Evolutionary conservation across 2,888 invertebrate species (phyloP).

Genomic region (Theodoxus fluviatilis): DNA sequence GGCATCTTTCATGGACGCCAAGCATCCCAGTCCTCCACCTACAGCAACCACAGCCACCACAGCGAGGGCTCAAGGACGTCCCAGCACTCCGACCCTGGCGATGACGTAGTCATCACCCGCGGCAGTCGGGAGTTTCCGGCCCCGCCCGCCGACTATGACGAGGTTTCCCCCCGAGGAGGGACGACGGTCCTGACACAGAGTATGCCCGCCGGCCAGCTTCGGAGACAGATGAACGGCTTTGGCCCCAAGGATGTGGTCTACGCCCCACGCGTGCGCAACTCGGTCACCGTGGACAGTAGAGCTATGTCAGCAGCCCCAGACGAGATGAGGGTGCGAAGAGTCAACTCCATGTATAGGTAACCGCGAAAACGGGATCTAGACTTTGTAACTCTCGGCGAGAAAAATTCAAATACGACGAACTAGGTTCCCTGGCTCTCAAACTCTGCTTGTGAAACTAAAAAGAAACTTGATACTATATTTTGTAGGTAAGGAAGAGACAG

Average conservation of each 20-base stretch:
- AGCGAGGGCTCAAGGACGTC: constrained; percentile 37
- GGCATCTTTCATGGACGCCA: constrained; percentile 31
- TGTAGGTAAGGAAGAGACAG: no score
- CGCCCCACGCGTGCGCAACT: no score
- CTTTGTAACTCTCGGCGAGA: constrained; percentile 23
- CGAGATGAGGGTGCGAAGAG: constrained; percentile 39
- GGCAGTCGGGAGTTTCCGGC: constrained; percentile 29
- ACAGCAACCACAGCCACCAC: constrained; percentile 41
- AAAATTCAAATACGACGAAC: no score
- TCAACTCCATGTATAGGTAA: constrained; percentile 46
- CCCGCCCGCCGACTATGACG: constrained; percentile 44
- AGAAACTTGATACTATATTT: no score
- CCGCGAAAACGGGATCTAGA: no score
- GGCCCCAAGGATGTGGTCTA: constrained; percentile 27
- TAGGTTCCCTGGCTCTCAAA: no score
- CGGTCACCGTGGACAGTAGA: no score
- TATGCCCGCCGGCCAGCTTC: constrained; percentile 28
- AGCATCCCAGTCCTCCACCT: constrained; percentile 38
- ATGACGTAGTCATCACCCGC: constrained; percentile 28
- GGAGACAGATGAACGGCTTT: constrained; percentile 28
- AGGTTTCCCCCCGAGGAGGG: constrained; percentile 19
- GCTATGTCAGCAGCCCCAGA: no score
- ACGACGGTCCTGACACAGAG: constrained; percentile 26
- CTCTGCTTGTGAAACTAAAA: no score
- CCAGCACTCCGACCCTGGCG: constrained; percentile 28